Evolutionary conservation across 2,113 vertebrate species (phyloP).

Genomic region (Sterna hirundo): DNA sequence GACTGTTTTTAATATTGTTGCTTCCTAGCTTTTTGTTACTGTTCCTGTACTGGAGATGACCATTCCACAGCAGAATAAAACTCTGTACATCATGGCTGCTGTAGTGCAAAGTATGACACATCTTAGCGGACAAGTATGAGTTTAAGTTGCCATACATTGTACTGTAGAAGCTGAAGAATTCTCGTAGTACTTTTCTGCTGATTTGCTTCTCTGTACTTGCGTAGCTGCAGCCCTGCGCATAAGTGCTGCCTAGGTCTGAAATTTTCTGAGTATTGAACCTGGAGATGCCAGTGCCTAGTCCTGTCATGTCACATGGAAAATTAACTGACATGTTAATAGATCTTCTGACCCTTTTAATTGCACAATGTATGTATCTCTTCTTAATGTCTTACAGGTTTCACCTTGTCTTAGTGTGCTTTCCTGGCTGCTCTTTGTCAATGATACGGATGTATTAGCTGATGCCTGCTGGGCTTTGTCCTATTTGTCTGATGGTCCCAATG

Average conservation of each 20-base stretch:
- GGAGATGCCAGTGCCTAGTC: neutral
- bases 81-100: neutral
- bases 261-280: neutral
- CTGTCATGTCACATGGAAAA: neutral
- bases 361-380: neutral
- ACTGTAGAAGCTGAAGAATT: neutral
- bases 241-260: neutral
- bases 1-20: neutral
- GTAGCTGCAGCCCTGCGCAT: neutral
- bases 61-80: neutral
- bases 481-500: constrained; percentile 95
- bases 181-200: neutral
- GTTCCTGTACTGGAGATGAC: neutral
- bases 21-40: neutral
- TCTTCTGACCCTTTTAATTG: neutral
- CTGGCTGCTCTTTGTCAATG: constrained; percentile 95
- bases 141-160: neutral
- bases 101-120: neutral
- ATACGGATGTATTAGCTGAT: constrained; percentile 95
- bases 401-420: constrained; percentile 96
- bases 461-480: constrained; percentile 98
- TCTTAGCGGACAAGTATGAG: neutral
- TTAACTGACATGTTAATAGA: neutral
- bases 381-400: constrained; percentile 83
- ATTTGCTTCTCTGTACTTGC: neutral